Percentiles rank a stretch among this genome's conserved stretches.
phyloP scores from a whole-genome alignment of 2,797 vertebrate genomes.

The Urocyon cinereoargenteus region DNA sequence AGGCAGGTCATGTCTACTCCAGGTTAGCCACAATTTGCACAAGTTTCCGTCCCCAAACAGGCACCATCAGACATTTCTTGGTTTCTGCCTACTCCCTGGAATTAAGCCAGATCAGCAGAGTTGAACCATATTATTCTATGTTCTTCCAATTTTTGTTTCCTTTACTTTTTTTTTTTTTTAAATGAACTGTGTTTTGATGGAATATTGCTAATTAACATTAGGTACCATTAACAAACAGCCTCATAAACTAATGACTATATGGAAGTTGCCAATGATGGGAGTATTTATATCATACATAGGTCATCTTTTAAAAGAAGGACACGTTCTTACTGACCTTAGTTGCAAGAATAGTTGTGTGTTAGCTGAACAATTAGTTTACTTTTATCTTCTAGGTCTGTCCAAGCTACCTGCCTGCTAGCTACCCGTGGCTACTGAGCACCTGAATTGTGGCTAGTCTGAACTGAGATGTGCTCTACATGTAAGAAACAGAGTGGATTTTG shows the following conservation, averaged over 20 bases:
- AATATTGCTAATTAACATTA: background rate
- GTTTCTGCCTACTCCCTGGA: constrained; percentile 19
- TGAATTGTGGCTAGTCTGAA: constrained; percentile 14
- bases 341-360: background rate
- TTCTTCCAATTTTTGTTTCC: background rate
- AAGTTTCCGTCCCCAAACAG: background rate
- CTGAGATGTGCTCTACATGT: background rate
- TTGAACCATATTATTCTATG: background rate
- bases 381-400: background rate
- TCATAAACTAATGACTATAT: background rate
- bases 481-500: background rate
- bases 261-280: background rate
- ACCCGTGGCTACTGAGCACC: background rate
- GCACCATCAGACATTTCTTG: background rate
- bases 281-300: background rate
- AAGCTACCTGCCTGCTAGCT: background rate
- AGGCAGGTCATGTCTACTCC: background rate
- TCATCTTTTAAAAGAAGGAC: background rate
- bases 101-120: background rate
- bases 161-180: background rate
- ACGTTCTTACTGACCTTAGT: constrained; percentile 2
- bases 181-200: background rate
- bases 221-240: background rate
- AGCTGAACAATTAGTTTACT: constrained; percentile 8
- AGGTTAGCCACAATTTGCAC: background rate